Base-by-base conservation (phyloP, 2,888 invertebrate species). In the Spisula subtruncata region DNA sequence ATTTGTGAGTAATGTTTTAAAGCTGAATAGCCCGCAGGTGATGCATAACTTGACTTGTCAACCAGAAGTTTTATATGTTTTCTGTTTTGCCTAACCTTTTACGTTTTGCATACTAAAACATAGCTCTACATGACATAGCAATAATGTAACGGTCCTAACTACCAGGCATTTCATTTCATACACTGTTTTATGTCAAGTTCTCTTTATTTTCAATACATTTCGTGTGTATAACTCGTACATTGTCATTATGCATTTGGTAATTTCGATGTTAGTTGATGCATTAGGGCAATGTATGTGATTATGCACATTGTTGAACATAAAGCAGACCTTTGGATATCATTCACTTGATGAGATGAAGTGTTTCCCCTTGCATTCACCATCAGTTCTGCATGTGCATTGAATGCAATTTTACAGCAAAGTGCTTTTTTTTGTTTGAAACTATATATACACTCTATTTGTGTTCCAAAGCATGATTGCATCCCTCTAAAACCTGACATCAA, bases 21-120 rank as follows among this genome's bases (percentile, higher is more conserved):
- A 75, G 25, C 35, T n/a, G 29, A 75, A 75, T 75, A 18, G 75
- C 75, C 75, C 32, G 14, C 12, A 75, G 75, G 75, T 75, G 18
- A 75, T 75, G 32, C 75, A 75, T 32, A 75, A 75, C 75, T 75
- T 75, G 35, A 75, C 10, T 8, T 60, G 60, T 32, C 75, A 32
- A 18, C 35, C 6, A 75, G 18, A 32, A 75, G 75, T 75, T 29
- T 18, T 75, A 75, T 75, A 0, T 35, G 4, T n/a, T 75, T 71
- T 71, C 71, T 75, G 32, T 75, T 35, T 75, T 35, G 16, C 75
- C n/a, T 66, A 75, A 32, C 35, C 75, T 32, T 29, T 75, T 75
- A n/a, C 14, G 60, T 60, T 60, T 25, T 66, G 25, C 25, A 32
- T 75, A 75, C 32, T 32, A 32, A n/a, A 75, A 32, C 25, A 66